These are phyloP conservation scores for Drosophila lacertosa DNA, from an alignment of 1,140 invertebrate species.

Conservation along the genomic window DNA sequence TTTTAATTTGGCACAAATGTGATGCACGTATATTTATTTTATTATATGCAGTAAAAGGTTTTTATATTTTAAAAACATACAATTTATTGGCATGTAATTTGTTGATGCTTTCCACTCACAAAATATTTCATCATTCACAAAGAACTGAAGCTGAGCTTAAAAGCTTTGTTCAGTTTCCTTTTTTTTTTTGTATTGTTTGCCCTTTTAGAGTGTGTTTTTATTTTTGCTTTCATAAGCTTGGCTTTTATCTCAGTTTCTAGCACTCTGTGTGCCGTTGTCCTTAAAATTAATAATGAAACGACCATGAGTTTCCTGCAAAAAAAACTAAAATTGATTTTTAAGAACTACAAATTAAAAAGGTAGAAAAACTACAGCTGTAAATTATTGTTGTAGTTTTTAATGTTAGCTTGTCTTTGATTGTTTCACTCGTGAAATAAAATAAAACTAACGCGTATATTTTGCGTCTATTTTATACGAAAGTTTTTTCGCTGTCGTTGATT, in stretches of 20 bases:
- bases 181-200: not conserved
- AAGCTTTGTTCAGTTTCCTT: not conserved
- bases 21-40: no score
- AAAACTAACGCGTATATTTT: no score
- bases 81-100: no score
- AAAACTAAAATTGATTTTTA: not conserved
- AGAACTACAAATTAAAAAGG: conserved; percentile 7
- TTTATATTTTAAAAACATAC: no score
- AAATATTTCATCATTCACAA: not conserved
- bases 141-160: conserved; percentile 1
- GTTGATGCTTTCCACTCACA: not conserved
- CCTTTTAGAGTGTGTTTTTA: not conserved
- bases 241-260: conserved; percentile 1
- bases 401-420: no score
- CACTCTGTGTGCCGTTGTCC: not conserved
- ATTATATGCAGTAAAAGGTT: no score
- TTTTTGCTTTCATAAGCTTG: conserved; percentile 1
- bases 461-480: not conserved
- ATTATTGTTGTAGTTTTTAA: no score
- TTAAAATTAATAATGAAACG: not conserved
- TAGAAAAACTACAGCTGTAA: no score
- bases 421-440: no score
- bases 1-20: no score
- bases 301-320: not conserved
- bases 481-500: not conserved